Conservation (phyloP, 2,113 vertebrate species). For the Entelurus aequoreus region DNA sequence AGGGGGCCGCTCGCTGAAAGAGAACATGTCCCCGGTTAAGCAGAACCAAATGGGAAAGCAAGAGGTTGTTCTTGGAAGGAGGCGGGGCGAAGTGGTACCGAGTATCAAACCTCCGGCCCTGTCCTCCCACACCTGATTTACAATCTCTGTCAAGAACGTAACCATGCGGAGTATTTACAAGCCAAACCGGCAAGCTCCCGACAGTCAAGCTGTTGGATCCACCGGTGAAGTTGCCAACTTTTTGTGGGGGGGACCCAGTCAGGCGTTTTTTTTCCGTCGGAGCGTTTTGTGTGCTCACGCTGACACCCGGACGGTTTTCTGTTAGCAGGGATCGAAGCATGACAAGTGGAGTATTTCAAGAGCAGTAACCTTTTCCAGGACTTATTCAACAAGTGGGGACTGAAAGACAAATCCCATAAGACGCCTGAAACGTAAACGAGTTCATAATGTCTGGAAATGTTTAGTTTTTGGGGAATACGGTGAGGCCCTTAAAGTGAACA, state of each 20-base stretch:
- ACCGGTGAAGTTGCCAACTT: neutral
- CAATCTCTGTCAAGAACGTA: constrained; percentile 26
- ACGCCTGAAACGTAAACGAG: no score
- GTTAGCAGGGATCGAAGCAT: neutral
- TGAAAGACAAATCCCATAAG: neutral
- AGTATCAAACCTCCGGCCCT: constrained; percentile 8
- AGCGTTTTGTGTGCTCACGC: neutral
- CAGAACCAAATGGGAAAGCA: constrained; percentile 32
- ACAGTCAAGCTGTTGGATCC: constrained; percentile 12
- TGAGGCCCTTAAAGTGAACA: no score
- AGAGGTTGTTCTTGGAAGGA: constrained; percentile 28
- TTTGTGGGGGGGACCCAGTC: neutral
- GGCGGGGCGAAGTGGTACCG: neutral
- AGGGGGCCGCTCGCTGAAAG: constrained; percentile 40
- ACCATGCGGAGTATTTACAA: constrained; percentile 25
- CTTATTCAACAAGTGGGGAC: neutral
- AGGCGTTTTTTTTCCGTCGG: neutral
- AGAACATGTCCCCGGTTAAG: constrained; percentile 36
- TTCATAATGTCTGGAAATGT: no score
- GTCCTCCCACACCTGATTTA: constrained; percentile 18
- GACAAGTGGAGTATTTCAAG: neutral
- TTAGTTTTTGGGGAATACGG: no score
- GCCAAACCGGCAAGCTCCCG: neutral
- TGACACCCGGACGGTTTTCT: neutral
- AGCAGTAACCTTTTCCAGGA: neutral